Conservation (phyloP, 2,888 invertebrate genomes). For the Aspidiotus rigidus region DNA sequence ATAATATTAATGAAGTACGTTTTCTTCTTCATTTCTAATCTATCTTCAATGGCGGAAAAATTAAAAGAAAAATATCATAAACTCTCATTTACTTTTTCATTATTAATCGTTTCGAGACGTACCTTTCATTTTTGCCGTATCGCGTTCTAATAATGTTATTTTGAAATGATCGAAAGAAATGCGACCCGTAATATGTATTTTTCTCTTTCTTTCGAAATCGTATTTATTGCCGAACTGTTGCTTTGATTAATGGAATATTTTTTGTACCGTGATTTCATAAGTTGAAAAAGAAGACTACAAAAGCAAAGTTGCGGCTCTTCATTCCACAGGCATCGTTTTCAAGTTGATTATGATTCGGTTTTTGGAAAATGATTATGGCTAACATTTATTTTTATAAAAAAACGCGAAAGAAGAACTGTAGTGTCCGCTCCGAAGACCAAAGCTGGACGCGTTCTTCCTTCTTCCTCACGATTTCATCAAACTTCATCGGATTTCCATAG, state of each 20-base stretch:
- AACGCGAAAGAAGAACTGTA: constrained; percentile 21
- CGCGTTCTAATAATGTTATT: constrained; percentile 3
- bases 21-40: constrained; percentile 21
- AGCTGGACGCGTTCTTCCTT: too few relatives aligned
- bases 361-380: constrained; percentile 32
- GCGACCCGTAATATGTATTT: not conserved
- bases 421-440: not conserved
- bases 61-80: constrained; percentile 12
- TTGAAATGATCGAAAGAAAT: constrained; percentile 15
- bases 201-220: not conserved
- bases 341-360: constrained; percentile 30
- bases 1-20: constrained; percentile 27
- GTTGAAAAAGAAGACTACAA: not conserved
- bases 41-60: too few relatives aligned
- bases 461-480: not conserved
- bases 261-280: not conserved
- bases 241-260: constrained; percentile 20
- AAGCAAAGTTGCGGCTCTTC: not conserved
- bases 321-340: not conserved
- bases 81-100: not conserved
- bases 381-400: constrained; percentile 32
- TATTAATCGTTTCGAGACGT: constrained; percentile 16
- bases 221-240: constrained; percentile 21
- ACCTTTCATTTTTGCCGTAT: not conserved
- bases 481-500: constrained; percentile 8